Base-by-base conservation (phyloP, 1,140 invertebrate species). In the Psix sp. region DNA sequence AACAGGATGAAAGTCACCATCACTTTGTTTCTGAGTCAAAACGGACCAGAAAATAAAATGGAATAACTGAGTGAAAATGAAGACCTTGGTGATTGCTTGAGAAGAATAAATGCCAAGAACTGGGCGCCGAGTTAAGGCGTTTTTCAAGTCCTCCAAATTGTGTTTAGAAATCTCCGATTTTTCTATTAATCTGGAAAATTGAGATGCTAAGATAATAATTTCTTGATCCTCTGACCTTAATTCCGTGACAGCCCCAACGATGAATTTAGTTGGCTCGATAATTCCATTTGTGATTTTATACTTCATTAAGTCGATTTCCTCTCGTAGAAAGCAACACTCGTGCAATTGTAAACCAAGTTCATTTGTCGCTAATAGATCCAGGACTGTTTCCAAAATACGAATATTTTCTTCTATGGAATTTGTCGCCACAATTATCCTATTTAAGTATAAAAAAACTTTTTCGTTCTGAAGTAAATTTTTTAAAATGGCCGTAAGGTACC, bases 21-120 rank as follows among this genome's bases (percentile, higher is more conserved):
- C 66, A 0, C 9, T 15, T 29, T 76, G 65, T 56, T 62, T 70
- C 40, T 87, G 84, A 7, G 79, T 45, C 5, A 87, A 45, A 10
- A 86, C 74, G 0, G 79, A 80, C 14, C 80, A 84, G 33, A 80
- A 77, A 10, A 79, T 82, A n/a, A 11, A 5, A 4, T 66, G 51
- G 13, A n/a, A n/a, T n/a, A n/a, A n/a, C n/a, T 63, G 70, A 9
- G 72, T 79, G 48, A 80, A 82, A 0, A 77, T 68, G 31, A 77
- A 73, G 14, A 86, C 26, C 59, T 79, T 65, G 3, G 70, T 77
- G 16, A n/a, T 15, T 16, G 35, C 45, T 24, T 31, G 77, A 1
- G 71, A 39, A 10, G 80, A 77, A 10, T 75, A 81, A 35, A 75
- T 48, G 14, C 42, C 60, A 21, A 80, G 48, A 16, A 82, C 43